Evolutionary conservation across 1,140 invertebrate genomes (phyloP), one percentile per base, ranked within the genome.

Genomic region (Tachypleus tridentatus): DNA sequence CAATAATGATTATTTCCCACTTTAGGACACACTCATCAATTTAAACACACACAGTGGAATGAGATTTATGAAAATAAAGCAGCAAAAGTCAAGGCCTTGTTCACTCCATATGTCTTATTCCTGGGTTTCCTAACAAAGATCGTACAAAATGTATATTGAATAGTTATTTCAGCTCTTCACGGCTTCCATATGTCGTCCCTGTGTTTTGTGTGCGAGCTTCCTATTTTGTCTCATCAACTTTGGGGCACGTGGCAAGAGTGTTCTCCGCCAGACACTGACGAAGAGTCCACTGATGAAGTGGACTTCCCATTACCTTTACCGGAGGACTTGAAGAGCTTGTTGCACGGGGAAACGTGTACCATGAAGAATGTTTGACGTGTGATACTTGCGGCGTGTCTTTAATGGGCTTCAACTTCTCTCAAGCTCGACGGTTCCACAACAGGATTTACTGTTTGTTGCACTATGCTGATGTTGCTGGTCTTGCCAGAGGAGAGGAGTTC

Each of bases 171-270:
- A 29, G 29, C 29, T 29, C 29, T 29, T 29, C 29, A 29, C 29
- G 29, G 29, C 29, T 29, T 29, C 29, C 29, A 29, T 29, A 76
- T 76, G 75, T 73, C 72, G 60, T 74, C 73, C 50, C 64, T 94
- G 78, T 95, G 91, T 80, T 95, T 94, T 80, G 89, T 94, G 69
- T 95, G 92, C 85, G 93, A 94, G 79, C 82, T 94, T 72, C 91
- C 91, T 68, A 94, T 94, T 75, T 82, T 93, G 72, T 91, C 88
- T 66, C 90, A 94, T 79, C 91, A 94, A 63, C 71, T 64, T 48
- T 69, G 64, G 56, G 64, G 67, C 47, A 58, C 62, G 2, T 72
- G 71, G 71, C 64, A 61, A 8, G 58, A 61, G 11, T 29, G 51
- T 54, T 64, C 63, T 47, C 65, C 64, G 29, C 60, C 56, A 7